These are phyloP conservation scores for Temnothorax rugatulus DNA, from an alignment of 2,888 invertebrate genomes.

Conservation along the genomic window DNA sequence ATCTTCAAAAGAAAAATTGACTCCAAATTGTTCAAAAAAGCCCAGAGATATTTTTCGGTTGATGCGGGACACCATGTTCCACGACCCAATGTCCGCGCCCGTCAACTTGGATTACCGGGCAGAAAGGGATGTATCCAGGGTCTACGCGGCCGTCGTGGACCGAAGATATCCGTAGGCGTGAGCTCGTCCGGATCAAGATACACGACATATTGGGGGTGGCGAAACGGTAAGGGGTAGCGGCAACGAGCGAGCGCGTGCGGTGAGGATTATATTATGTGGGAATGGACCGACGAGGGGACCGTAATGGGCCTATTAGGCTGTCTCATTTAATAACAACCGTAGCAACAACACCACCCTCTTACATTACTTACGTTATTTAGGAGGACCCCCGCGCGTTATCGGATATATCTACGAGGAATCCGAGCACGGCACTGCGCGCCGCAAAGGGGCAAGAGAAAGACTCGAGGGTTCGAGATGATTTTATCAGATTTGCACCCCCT, in stretches of 20 bases:
- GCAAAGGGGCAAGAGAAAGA: constrained; percentile 65
- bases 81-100: constrained; percentile 24
- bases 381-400: constrained; percentile 75
- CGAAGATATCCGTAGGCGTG: constrained; percentile 69
- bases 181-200: constrained; percentile 75
- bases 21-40: background rate
- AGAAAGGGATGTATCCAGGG: constrained; percentile 35
- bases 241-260: constrained; percentile 79
- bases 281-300: constrained; percentile 82
- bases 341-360: constrained; percentile 84
- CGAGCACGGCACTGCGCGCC: constrained; percentile 63
- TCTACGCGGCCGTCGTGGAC: constrained; percentile 49
- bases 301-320: constrained; percentile 86
- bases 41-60: constrained; percentile 23
- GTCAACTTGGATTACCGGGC: constrained; percentile 37
- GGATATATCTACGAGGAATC: constrained; percentile 79
- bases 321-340: constrained; percentile 86
- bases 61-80: constrained; percentile 24
- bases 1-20: background rate
- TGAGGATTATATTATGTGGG: constrained; percentile 84
- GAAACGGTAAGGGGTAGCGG: constrained; percentile 57
- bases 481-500: constrained; percentile 85
- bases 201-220: constrained; percentile 68
- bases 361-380: constrained; percentile 84
- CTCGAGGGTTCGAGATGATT: constrained; percentile 83